Base-by-base conservation (phyloP, 1,140 invertebrate species). In the Oncopeltus fasciatus region DNA sequence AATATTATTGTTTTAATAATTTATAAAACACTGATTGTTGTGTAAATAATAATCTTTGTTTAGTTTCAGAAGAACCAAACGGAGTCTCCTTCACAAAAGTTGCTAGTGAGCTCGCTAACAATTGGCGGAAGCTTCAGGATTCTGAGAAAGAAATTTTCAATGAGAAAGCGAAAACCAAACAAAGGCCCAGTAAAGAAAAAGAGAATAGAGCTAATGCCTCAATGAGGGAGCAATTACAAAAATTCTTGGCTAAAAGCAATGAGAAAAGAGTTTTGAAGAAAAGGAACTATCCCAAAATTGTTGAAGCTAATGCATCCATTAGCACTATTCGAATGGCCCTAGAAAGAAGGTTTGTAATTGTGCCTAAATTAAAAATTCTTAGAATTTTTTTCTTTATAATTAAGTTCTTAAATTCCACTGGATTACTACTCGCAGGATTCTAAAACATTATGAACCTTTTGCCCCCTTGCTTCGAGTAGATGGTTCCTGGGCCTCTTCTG, bases 141-240 rank as follows among this genome's bases (percentile, higher is more conserved):
- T 72, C 76, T 53, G 73, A 77, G 63, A 75, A 73, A 60, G 71
- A 72, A 43, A 71, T 70, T 67, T 79, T 76, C 63, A 69, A 73
- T 63, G 71, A 74, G 61, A 51, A 73, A 14, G 72, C 70, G 14
- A 46, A 63, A 65, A 65, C 8, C 20, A 38, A 56, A 38, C 28
- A 64, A 46, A 57, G 46, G 64, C 16, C 31, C 44, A 28, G 3
- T 59, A n/a, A 47, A 31, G 46, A 49, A 56, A 62, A 61, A 61
- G 18, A 33, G n/a, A 64, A 28, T 18, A 31, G 51, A 47, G 24
- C 57, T 24, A n/a, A 59, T 29, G 47, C 56, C 44, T 26, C 24
- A 44, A 62, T 56, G 56, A 51, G 18, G 47, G 51, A 57, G 38
- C 56, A 44, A 27, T 8, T 58, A 49, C 27, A 61, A 49, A 27